A percentile compares a stretch with the other conserved stretches of the same genome.
Evolutionary conservation across 2,113 vertebrate genomes (phyloP).

Genomic region (Vulpes vulpes): DNA sequence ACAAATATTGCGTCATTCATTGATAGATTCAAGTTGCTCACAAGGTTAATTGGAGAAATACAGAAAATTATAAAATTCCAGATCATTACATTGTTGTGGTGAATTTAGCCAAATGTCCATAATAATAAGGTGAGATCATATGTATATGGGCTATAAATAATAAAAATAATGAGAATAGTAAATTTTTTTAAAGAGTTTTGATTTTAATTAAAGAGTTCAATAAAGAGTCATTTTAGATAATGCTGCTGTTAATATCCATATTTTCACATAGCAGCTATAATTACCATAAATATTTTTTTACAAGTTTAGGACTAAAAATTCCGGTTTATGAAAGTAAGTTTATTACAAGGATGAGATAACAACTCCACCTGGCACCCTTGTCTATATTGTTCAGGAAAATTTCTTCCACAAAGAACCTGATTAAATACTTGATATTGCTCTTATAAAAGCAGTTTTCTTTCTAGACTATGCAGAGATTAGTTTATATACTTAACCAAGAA

Average conservation of each 20-base stretch:
- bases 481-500: slow-evolving; percentile 31
- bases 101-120: not conserved
- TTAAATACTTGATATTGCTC: not conserved
- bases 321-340: not conserved
- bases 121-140: not conserved
- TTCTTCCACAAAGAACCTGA: not conserved
- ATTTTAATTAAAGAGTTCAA: not conserved
- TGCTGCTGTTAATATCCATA: not conserved
- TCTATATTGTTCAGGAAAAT: not conserved
- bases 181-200: not conserved
- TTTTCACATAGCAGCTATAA: not conserved
- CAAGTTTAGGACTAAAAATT: not conserved
- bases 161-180: not conserved
- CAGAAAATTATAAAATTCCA: not conserved
- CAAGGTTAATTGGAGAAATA: not conserved
- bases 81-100: not conserved
- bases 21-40: not conserved
- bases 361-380: not conserved
- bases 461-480: not conserved
- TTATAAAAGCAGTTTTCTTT: not conserved
- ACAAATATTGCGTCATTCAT: not conserved
- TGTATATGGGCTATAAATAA: not conserved
- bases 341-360: not conserved
- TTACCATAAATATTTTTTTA: not conserved
- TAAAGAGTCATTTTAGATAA: not conserved